phyloP scores from a whole-genome alignment of 2,797 vertebrate species.

The Muraenolepis orangiensis region DNA sequence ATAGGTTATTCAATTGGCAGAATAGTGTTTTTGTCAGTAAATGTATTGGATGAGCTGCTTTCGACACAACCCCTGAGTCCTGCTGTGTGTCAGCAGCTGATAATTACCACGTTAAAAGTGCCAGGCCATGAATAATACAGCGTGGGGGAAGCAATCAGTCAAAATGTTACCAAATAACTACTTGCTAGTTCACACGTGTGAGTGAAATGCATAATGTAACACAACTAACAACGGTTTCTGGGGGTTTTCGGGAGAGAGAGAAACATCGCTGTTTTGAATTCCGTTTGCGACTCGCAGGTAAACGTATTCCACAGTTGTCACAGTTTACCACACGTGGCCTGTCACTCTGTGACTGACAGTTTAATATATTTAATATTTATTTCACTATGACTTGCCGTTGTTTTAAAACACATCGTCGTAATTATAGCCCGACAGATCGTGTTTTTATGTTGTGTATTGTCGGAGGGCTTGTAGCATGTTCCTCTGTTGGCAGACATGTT shows the following conservation, averaged over 20 bases:
- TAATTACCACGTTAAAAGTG: slow-evolving; percentile 77
- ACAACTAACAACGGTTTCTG: slow-evolving; percentile 26
- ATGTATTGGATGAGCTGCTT: slow-evolving; percentile 62
- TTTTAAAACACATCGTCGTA: not conserved
- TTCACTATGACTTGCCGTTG: slow-evolving; percentile 13
- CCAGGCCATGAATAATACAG: slow-evolving; percentile 77
- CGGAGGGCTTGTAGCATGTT: not conserved
- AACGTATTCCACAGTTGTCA: slow-evolving; percentile 24
- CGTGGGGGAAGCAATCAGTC: slow-evolving; percentile 73
- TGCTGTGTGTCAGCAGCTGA: slow-evolving; percentile 64
- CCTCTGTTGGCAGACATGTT: slow-evolving; percentile 64
- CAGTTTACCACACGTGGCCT: slow-evolving; percentile 17
- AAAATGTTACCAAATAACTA: slow-evolving; percentile 79
- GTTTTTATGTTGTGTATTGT: not conserved
- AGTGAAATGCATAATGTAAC: slow-evolving; percentile 49
- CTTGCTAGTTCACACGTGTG: slow-evolving; percentile 69
- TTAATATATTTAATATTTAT: slow-evolving; percentile 31
- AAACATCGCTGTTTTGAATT: slow-evolving; percentile 4
- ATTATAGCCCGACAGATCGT: not conserved
- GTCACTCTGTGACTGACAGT: slow-evolving; percentile 15
- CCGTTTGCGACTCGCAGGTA: slow-evolving; percentile 18
- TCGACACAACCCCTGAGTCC: slow-evolving; percentile 61
- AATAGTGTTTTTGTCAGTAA: slow-evolving; percentile 51
- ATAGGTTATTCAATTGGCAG: slow-evolving; percentile 6
- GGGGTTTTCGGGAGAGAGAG: slow-evolving; percentile 32